phyloP scores from a whole-genome alignment of 1,140 invertebrate species.

The Atta colombica region DNA sequence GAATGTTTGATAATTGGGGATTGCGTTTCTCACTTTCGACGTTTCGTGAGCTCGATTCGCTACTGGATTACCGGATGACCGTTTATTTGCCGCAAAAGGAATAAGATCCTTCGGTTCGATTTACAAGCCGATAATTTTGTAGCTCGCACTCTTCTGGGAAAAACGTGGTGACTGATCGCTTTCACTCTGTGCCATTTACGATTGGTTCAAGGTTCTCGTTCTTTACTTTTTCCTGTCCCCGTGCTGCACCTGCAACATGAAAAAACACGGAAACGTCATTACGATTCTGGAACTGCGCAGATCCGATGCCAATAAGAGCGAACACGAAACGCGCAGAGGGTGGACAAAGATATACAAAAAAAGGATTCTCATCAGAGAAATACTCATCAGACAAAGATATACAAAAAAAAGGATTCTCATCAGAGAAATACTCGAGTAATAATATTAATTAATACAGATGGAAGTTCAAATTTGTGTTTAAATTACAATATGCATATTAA shows the following conservation, averaged over 20 bases:
- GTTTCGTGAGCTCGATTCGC: constrained; percentile 26
- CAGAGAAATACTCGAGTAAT: neutral
- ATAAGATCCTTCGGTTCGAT: constrained; percentile 69
- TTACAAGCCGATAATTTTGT: constrained; percentile 78
- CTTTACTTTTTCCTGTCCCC: constrained; percentile 46
- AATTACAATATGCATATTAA: neutral
- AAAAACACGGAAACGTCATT: constrained; percentile 79
- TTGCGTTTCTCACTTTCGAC: constrained; percentile 36
- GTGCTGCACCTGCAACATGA: constrained; percentile 75
- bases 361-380: neutral
- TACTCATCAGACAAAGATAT: neutral
- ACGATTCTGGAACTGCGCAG: constrained; percentile 57
- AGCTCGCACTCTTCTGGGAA: constrained; percentile 78
- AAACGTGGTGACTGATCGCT: constrained; percentile 76
- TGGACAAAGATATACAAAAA: neutral
- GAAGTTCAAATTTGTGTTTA: neutral
- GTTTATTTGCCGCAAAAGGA: constrained; percentile 59
- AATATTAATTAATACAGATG: too few relatives aligned
- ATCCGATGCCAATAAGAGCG: constrained; percentile 38
- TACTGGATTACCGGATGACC: constrained; percentile 30
- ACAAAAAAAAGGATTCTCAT: neutral
- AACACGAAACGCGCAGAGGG: neutral
- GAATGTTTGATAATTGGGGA: constrained; percentile 28
- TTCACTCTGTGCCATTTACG: constrained; percentile 79
- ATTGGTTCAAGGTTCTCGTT: constrained; percentile 78